Base-by-base conservation (phyloP, 2,113 vertebrate species). In the Glaucomys volans region DNA sequence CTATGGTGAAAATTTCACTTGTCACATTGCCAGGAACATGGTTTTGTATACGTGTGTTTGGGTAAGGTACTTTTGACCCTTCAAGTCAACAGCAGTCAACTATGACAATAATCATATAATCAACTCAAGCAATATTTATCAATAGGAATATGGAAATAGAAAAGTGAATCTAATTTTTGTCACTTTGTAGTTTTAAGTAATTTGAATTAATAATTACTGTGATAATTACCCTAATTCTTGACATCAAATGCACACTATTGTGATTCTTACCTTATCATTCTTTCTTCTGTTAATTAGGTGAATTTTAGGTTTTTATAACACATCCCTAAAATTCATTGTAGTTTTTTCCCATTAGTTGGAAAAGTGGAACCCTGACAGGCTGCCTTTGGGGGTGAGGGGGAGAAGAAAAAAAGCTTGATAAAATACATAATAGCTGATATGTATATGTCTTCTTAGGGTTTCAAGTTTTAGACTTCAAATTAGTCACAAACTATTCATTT, bases 401-500 rank as follows among this genome's bases (percentile, higher is more conserved):
- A 12, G 6, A 17, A 13, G 37, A 44, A 64, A 52, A 57, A 32
- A 35, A 20, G 5, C 47, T 59, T 37, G 8, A 32, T 79, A 82
- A 96, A 91, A 86, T 77, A 90, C 67, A 24, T 91, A 88, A 87
- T 90, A 87, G 72, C 76, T 6, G 11, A 72, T 81, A 74, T 47
- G 22, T 87, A 30, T 42, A 14, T 66, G 28, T 82, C 62, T 92
- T 64, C 26, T 66, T 44, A 92, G 85, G 52, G 40, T 94, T 92
- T 97, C 50, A 47, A 84, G 42, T 93, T 90, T 96, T 91, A 88
- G 95, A 88, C 66, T 92, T 87, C 66, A 44, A 95, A 67, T 72
- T 52, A 90, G 91, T n/a, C 85, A 95, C 66, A 94, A 95, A 95
- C 95, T 77, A 77, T n/a, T 96, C 71, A 87, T 94, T 93, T 93